These are phyloP conservation scores for Neodiprion fabricii DNA, from an alignment of 1,140 invertebrate genomes.

Conservation along the genomic window DNA sequence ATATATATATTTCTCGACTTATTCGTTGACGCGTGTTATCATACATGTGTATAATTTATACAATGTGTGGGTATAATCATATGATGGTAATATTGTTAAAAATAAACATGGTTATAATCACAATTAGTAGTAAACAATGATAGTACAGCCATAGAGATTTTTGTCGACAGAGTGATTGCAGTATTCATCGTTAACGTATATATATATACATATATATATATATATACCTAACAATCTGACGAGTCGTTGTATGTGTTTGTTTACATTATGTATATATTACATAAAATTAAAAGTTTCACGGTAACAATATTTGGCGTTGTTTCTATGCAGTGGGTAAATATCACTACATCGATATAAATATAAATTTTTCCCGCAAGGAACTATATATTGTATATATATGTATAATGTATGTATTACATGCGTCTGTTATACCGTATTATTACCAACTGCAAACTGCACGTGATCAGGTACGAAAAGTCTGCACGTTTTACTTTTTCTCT, in stretches of 20 bases:
- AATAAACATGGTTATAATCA: slow-evolving; percentile 39
- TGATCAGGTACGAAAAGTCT: too few relatives aligned
- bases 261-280: neutral
- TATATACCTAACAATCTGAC: neutral
- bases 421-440: too few relatives aligned
- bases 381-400: too few relatives aligned
- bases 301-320: neutral
- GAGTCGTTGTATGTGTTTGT: neutral
- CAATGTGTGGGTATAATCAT: neutral
- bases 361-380: too few relatives aligned
- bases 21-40: neutral
- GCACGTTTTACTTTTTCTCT: slow-evolving; percentile 11
- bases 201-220: neutral
- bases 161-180: slow-evolving; percentile 49
- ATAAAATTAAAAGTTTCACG: slow-evolving; percentile 3
- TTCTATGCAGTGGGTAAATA: too few relatives aligned
- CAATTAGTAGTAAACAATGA: slow-evolving; percentile 53
- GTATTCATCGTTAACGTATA: slow-evolving; percentile 31
- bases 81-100: slow-evolving; percentile 10
- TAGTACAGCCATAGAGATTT: slow-evolving; percentile 47
- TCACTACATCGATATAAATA: too few relatives aligned
- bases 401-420: too few relatives aligned
- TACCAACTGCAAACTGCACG: too few relatives aligned
- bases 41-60: slow-evolving; percentile 4
- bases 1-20: slow-evolving; percentile 12